phyloP scores from a whole-genome alignment of 2,113 vertebrate genomes.

The Microtus richardsoni region DNA sequence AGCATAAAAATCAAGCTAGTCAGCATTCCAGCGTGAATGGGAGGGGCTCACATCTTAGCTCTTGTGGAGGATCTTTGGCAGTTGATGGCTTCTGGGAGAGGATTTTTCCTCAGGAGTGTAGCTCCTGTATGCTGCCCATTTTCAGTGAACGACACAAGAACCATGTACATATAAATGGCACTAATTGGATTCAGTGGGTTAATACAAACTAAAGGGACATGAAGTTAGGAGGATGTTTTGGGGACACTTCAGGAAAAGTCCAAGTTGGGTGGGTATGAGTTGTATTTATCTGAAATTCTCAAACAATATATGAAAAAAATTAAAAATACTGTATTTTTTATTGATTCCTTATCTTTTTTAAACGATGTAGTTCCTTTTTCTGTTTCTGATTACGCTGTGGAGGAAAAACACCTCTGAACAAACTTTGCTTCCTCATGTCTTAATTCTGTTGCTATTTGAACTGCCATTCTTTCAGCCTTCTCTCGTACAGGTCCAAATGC shows the following conservation, averaged over 20 bases:
- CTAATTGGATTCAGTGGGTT: neutral
- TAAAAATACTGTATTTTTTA: neutral
- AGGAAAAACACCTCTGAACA: neutral
- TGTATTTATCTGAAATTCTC: neutral
- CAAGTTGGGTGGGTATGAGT: neutral
- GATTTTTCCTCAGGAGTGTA: neutral
- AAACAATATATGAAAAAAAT: neutral
- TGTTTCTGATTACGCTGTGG: neutral
- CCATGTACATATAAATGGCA: too few species aligned
- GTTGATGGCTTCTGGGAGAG: neutral
- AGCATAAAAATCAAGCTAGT: neutral
- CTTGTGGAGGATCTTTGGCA: neutral
- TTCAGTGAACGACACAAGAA: neutral
- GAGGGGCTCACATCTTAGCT: too few species aligned
- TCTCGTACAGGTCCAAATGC: neutral
- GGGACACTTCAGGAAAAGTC: too few species aligned
- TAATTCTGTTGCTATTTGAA: neutral
- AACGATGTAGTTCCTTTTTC: neutral
- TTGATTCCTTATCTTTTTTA: constrained; percentile 4
- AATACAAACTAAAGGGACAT: neutral
- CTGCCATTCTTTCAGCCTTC: neutral
- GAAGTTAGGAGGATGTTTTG: neutral
- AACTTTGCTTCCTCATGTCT: neutral
- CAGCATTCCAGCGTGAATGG: neutral
- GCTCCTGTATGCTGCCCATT: neutral